These are phyloP conservation scores for Tenrec ecaudatus DNA, from an alignment of 2,113 vertebrate species.

Conservation along the genomic window DNA sequence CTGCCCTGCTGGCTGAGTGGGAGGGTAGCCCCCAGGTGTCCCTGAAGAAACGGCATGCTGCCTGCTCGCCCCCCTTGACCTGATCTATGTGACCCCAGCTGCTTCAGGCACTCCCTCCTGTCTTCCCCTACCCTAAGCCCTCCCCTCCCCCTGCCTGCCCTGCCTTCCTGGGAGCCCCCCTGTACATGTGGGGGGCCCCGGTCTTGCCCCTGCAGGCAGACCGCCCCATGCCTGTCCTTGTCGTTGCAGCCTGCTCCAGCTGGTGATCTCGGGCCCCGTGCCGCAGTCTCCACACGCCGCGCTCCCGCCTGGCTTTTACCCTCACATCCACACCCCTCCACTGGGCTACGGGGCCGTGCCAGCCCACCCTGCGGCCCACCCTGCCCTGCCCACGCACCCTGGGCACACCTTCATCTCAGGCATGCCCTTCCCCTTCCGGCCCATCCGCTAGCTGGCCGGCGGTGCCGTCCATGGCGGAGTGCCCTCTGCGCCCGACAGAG, in stretches of 20 bases:
- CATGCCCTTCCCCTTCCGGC: slow-evolving; percentile 93
- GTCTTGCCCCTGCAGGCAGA: background rate
- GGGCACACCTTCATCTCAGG: slow-evolving; percentile 89
- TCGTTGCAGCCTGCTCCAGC: slow-evolving; percentile 93
- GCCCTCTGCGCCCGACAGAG: slow-evolving; percentile 31
- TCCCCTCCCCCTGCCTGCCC: rapidly evolving
- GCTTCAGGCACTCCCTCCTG: background rate
- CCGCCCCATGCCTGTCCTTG: slow-evolving; percentile 56
- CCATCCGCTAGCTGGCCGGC: slow-evolving; percentile 87
- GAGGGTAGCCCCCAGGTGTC: background rate
- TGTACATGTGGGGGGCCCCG: background rate
- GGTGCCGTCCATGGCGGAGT: background rate
- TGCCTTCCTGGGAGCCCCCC: too few species aligned
- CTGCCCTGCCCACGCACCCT: slow-evolving; percentile 90
- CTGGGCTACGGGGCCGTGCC: slow-evolving; percentile 88
- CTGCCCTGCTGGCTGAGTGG: too few species aligned
- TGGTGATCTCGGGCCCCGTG: slow-evolving; percentile 96
- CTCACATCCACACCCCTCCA: slow-evolving; percentile 95
- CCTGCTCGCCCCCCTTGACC: background rate
- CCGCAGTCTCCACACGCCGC: slow-evolving; percentile 88
- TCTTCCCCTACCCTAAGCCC: background rate
- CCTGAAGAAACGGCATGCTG: background rate
- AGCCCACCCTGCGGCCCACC: slow-evolving; percentile 79
- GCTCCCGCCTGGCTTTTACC: slow-evolving; percentile 91
- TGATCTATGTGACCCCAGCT: background rate